Evolutionary conservation across 2,113 vertebrate genomes (phyloP), one percentile per base, ranked within the genome.

Genomic region (Muscicapa adusta): DNA sequence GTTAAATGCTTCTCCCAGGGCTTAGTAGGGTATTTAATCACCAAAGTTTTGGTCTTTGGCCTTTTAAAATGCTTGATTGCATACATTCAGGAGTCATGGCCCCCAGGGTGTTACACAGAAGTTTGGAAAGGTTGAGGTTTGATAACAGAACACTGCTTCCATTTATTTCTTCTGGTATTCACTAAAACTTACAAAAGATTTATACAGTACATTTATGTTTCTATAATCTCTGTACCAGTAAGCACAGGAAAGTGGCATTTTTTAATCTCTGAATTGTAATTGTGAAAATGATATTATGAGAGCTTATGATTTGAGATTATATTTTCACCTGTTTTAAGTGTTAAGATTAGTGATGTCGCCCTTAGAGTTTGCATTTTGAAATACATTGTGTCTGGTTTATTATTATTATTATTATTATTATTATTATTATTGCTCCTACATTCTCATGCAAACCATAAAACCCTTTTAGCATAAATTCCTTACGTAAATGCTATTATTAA

Each of bases 11-110:
- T 91, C 40, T 94, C 43, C 22, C 10, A 51, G 33, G 48, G 67
- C 57, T 80, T 71, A 80, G 45, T 45, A 56, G 18, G 12, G 20
- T 58, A 73, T 83, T 94, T 93, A 77, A 91, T 95, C 78, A 93
- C 31, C 38, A 43, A 62, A 78, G 58, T 73, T 94, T 88, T 68
- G 62, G 42, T 66, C 50, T 72, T 88, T 85, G 71, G 78, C 74
- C 81, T 91, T 89, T 94, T 73, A 88, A 93, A 95, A 83, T 77
- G 33, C 34, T 94, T 82, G 51, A 73, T 83, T 88, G 36, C 47
- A 33, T 48, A 26, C 8, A 29, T 77, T 82, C 63, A 57, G 56
- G 25, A 80, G 20, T 60, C 63, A 29, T 73, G 47, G 33, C 4
- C 81, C 24, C 54, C 51, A 83, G 67, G n/a, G 47, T 51, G n/a